Base-by-base conservation (phyloP, 1,140 invertebrate genomes). In the Orussus abietinus region DNA sequence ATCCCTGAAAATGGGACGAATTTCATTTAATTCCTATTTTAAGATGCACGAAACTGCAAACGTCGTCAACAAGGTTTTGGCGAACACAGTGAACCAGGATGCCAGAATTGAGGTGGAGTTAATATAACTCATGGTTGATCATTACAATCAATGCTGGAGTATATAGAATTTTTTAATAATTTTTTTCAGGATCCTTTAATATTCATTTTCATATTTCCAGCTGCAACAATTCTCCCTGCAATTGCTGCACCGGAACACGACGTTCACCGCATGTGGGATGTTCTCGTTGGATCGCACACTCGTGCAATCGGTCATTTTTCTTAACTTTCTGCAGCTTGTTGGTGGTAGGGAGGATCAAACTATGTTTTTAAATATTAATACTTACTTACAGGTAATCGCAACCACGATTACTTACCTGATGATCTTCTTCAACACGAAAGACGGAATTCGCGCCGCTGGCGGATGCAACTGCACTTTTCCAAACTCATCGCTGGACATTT, bases 171-270 rank as follows among this genome's bases (percentile, higher is more conserved):
- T n/a, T n/a, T n/a, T n/a, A n/a, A n/a, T n/a, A n/a, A n/a, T n/a
- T n/a, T n/a, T n/a, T 26, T 37, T 11, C 18, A 1, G 7, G n/a
- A 21, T 9, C 4, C 4, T 5, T 19, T 28, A 18, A 30, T 15
- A 10, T 28, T 41, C n/a, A 14, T 15, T 41, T 38, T 38, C 48
- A 43, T n/a, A 51, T 6, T 59, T 55, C 0, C 41, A 76, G 75
- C 63, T 77, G 3, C 58, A 73, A 31, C 56, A 72, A 26, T 76
- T 77, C 36, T 75, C 74, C 4, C 49, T 75, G 25, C 72, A 77
- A 33, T 45, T 76, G 18, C 42, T 75, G 5, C 72, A 77, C 50
- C 65, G 65, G 29, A 56, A 68, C 22, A 38, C 75, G 0, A 42
- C 47, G 13, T 70, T 72, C 18, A 74, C 72, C 7, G 71, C 66